Percentiles rank a stretch among this genome's conserved stretches.
Conservation (phyloP, 1,140 invertebrate genomes). For the Caerostris extrusa region DNA sequence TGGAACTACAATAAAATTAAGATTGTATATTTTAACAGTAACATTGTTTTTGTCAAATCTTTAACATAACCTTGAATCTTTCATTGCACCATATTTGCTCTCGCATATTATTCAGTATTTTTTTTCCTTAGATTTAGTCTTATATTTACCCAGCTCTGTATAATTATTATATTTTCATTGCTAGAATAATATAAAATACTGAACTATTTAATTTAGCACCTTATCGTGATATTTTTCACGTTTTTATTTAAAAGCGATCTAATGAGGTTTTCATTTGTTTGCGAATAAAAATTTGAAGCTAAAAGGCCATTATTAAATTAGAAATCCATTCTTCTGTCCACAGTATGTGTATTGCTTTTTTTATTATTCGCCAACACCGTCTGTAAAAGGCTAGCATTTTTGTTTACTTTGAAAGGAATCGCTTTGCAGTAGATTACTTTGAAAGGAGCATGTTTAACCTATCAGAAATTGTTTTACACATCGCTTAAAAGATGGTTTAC, state of each 20-base stretch:
- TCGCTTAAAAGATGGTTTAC: constrained; percentile 30
- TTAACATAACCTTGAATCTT: too few species aligned
- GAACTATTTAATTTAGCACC: neutral
- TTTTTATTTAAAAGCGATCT: neutral
- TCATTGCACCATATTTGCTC: too few species aligned
- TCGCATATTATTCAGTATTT: too few species aligned
- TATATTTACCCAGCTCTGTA: neutral
- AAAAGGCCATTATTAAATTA: constrained; percentile 17
- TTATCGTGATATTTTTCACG: neutral
- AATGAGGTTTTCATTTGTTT: constrained; percentile 32
- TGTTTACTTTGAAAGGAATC: constrained; percentile 4
- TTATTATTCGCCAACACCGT: neutral
- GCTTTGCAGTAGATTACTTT: constrained; percentile 2
- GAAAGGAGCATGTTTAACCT: neutral
- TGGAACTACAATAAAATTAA: too few species aligned
- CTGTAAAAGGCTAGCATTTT: neutral
- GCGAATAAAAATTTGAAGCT: neutral
- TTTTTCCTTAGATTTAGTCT: neutral
- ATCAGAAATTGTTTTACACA: constrained; percentile 25
- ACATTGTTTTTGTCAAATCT: too few species aligned
- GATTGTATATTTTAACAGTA: too few species aligned
- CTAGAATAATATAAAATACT: neutral
- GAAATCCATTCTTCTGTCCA: neutral
- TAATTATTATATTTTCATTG: neutral
- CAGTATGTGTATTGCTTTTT: neutral